Evolutionary conservation across 2,113 vertebrate genomes (phyloP).

Genomic region (Solea senegalensis): DNA sequence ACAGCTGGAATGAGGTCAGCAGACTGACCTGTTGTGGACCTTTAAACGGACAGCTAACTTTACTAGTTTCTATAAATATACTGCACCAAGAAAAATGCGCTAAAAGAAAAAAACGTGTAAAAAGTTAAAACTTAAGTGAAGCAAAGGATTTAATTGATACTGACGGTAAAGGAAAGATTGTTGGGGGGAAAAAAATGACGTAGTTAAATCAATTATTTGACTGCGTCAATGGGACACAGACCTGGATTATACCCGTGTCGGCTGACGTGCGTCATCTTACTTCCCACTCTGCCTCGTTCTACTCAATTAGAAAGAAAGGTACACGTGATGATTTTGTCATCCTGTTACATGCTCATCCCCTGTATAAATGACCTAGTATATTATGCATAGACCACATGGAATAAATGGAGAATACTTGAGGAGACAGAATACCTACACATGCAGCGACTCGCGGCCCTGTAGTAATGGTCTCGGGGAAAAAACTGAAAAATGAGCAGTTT

Average conservation of each 20-base stretch:
- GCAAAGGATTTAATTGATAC: no score
- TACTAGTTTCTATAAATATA: not conserved
- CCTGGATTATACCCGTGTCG: no score
- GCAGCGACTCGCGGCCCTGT: conserved; percentile 54
- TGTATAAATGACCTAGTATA: conserved; percentile 36
- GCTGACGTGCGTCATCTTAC: not conserved
- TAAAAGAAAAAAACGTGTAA: no score
- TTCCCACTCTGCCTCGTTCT: conserved; percentile 1
- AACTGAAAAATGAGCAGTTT: conserved; percentile 61
- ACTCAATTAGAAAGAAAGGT: conserved; percentile 23
- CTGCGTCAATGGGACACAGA: no score
- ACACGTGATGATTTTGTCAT: no score
- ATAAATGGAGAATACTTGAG: conserved; percentile 50
- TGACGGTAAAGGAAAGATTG: no score
- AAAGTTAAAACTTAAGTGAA: no score
- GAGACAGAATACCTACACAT: conserved; percentile 63
- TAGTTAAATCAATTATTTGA: no score
- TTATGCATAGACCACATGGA: conserved; percentile 28
- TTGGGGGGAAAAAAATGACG: no score
- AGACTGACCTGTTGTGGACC: conserved; percentile 1
- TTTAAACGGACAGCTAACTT: conserved; percentile 1
- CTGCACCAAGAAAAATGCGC: not conserved
- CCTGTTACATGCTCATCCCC: not conserved
- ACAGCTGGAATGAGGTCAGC: conserved; percentile 65
- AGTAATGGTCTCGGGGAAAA: conserved; percentile 46